Base-by-base conservation (phyloP, 2,888 invertebrate genomes). In the Glyphotaelius pellucidus region DNA sequence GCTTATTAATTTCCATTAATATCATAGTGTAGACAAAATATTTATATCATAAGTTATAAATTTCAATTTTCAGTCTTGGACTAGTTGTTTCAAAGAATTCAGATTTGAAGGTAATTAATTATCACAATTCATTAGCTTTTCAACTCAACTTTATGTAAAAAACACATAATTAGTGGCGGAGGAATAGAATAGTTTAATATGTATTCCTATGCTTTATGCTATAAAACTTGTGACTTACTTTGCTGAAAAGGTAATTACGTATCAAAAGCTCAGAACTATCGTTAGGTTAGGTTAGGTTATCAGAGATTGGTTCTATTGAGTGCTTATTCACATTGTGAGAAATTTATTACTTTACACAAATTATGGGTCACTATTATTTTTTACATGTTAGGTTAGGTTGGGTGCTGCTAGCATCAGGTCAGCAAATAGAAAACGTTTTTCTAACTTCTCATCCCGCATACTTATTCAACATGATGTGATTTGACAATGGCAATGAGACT, bases 31-130 rank as follows among this genome's bases (percentile, higher is more conserved):
- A 87, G 89, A 89, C 89, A 80, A 89, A 89, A 89, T 80, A 80
- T 80, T 89, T 89, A 80, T 89, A 89, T 90, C 90, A 90, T 90
- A 83, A 90, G 90, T 90, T 83, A 83, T 83, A 90, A 80, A 80
- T 89, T 89, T 89, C 67, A 89, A 80, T 80, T 79, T 89, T 90
- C 90, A 90, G 90, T 90, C 90, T 90, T 90, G 90, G 90, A 83
- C 90, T 90, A 90, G 90, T 90, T 90, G 90, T 90, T 89, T 30
- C 80, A 89, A 89, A 80, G 79, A 42, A 67, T 86, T 87, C 52
- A 87, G 87, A 52, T 67, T 87, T 87, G 87, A 89, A 89, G 80
- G 38, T 89, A 89, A 35, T 88, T 32, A 88, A 79, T 89, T 89
- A 89, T 89, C 80, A 89, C 79, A 80, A 89, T 89, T 80, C 89